A percentile compares a stretch with the other conserved stretches of the same genome.
Evolutionary conservation across 2,888 invertebrate species (phyloP).

Genomic region (Dynastes tityus): DNA sequence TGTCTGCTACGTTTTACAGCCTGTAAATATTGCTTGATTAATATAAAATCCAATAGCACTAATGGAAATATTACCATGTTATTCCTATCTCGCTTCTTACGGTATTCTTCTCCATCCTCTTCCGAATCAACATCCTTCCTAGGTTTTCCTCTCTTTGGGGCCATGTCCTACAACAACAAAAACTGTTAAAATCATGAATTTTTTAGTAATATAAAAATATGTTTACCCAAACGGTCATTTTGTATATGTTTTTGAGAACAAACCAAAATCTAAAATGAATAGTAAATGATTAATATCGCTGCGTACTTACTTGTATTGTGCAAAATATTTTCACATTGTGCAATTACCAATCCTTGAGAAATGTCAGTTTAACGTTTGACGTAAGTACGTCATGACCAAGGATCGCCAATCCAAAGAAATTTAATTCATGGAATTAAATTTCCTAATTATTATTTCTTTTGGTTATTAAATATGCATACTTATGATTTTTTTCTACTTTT

Average conservation of each 20-base stretch:
- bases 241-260: slow-evolving; percentile 29
- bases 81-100: slow-evolving; percentile 83
- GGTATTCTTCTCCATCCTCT: slow-evolving; percentile 80
- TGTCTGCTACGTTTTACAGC: slow-evolving; percentile 88
- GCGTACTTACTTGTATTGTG: slow-evolving; percentile 49
- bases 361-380: slow-evolving; percentile 4
- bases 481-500: too few relatives aligned
- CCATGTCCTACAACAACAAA: slow-evolving; percentile 58
- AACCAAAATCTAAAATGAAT: slow-evolving; percentile 38
- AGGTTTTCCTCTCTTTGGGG: slow-evolving; percentile 64
- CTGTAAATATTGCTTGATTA: slow-evolving; percentile 67
- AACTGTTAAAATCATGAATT: background rate
- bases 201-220: background rate
- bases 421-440: background rate
- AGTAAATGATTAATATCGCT: slow-evolving; percentile 36
- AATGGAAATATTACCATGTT: slow-evolving; percentile 75
- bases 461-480: too few relatives aligned
- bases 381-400: slow-evolving; percentile 5
- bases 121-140: slow-evolving; percentile 76
- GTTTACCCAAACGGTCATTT: slow-evolving; percentile 49
- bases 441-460: too few relatives aligned
- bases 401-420: background rate
- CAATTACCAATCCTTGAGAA: slow-evolving; percentile 41
- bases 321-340: slow-evolving; percentile 50
- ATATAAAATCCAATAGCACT: too few relatives aligned